Conservation (phyloP, 2,888 invertebrate species). For the Lepetodrilus schrolli region DNA sequence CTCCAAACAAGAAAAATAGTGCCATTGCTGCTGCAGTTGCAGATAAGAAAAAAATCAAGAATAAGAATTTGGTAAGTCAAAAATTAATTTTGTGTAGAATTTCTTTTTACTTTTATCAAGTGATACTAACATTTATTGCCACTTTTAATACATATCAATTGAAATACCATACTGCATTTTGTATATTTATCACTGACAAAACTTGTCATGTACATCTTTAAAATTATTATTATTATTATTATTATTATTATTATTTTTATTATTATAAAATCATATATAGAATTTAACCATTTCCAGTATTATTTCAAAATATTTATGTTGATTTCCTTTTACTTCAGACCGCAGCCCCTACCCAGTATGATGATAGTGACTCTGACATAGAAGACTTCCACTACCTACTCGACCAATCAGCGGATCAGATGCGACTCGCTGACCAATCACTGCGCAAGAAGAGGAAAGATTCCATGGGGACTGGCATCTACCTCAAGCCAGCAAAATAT, state of each 20-base stretch:
- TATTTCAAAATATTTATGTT: not conserved
- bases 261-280: not conserved
- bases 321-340: too few relatives aligned
- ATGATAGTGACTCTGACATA: constrained; percentile 80
- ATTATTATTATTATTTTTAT: not conserved
- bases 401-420: constrained; percentile 80
- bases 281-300: not conserved
- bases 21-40: constrained; percentile 39
- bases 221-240: not conserved
- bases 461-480: constrained; percentile 67
- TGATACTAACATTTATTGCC: too few relatives aligned
- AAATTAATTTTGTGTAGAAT: too few relatives aligned
- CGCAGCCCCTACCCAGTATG: constrained; percentile 36
- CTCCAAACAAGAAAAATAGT: constrained; percentile 38
- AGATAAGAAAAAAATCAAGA: constrained; percentile 41
- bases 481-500: constrained; percentile 70
- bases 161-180: too few relatives aligned
- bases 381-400: constrained; percentile 82
- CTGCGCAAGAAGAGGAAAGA: constrained; percentile 68
- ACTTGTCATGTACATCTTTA: not conserved
- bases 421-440: constrained; percentile 79
- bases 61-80: constrained; percentile 34
- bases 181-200: too few relatives aligned
- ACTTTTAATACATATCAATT: too few relatives aligned
- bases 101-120: too few relatives aligned